Conservation (phyloP, 2,888 invertebrate species). For the Acanthococcus lagerstroemiae region DNA sequence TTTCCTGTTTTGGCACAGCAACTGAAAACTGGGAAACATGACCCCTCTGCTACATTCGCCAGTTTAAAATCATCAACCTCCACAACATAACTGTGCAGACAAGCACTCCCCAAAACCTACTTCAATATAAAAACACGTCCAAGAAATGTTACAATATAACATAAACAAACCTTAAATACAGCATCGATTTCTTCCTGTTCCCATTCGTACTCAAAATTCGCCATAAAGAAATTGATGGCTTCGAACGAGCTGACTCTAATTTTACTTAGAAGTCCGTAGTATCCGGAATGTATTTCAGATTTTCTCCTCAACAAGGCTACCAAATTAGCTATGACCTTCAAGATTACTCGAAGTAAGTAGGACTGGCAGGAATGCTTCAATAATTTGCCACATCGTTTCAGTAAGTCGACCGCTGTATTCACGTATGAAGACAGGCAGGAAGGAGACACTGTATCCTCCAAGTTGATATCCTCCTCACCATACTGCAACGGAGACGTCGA, state of each 20-base stretch:
- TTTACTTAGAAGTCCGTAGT: constrained; percentile 54
- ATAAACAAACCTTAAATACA: constrained; percentile 50
- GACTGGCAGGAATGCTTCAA: constrained; percentile 49
- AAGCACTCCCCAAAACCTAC: too few species aligned
- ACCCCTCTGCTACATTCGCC: too few species aligned
- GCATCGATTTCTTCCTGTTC: constrained; percentile 57
- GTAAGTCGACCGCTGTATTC: constrained; percentile 61
- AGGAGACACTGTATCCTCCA: constrained; percentile 49
- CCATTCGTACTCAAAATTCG: constrained; percentile 72
- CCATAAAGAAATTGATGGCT: constrained; percentile 62
- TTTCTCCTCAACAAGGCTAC: constrained; percentile 35
- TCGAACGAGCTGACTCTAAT: constrained; percentile 53
- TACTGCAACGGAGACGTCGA: constrained; percentile 44
- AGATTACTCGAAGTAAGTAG: constrained; percentile 60
- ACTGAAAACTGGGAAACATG: too few species aligned
- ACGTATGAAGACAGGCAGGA: constrained; percentile 62
- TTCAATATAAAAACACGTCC: not conserved
- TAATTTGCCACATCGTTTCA: constrained; percentile 72
- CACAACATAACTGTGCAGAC: too few species aligned
- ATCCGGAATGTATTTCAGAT: constrained; percentile 52
- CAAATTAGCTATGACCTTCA: constrained; percentile 52
- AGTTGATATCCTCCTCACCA: constrained; percentile 46
- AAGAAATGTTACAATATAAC: not conserved
- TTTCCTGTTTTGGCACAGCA: too few species aligned
- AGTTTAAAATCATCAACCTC: too few species aligned